Base-by-base conservation (phyloP, 2,888 invertebrate genomes). In the Pardosa pseudoannulata region DNA sequence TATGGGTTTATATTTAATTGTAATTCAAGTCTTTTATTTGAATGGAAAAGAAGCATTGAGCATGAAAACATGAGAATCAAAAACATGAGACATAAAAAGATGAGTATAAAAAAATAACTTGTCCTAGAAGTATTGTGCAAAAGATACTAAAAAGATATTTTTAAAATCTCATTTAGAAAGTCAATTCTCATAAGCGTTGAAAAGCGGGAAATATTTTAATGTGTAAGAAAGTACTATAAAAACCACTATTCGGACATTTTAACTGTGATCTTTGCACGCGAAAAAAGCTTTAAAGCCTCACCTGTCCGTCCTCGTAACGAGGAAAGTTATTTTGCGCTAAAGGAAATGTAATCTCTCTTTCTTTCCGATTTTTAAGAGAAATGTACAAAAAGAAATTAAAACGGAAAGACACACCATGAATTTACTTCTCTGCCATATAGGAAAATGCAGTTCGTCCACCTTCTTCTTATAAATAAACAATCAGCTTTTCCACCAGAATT, bases 391-490 rank as follows among this genome's bases (percentile, higher is more conserved):
- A 36, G 6, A 36, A 11, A 46, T 46, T 46, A 46, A 46, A 11
- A 16, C 16, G 16, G 56, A 23, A 56, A 2, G 19, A 56, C 56
- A 56, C 56, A 56, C 23, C 23, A 23, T 56, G 23, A 56, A 56
- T 23, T 19, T 56, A 56, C 56, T 16, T 13, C 46, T 46, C 13
- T 46, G 46, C 16, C 2, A 7, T 7, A 16, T 16, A 46, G n/a
- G 23, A 56, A 16, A 56, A 56, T 56, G n/a, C 13, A 56, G 56
- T 56, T 23, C 56, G 23, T 56, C 56, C 56, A 56, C 56, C 56
- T 23, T 19, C 56, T 3, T 23, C 5, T 56, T 11, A 56, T 56
- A 56, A 56, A 56, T 56, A 56, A 56, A 56, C 56, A 56, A 56
- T 56, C 19, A 56, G 23, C 23, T 56, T 23, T 56, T 23, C 19